Conservation (phyloP, 2,113 vertebrate species). For the Trochalopteron elliotii region DNA sequence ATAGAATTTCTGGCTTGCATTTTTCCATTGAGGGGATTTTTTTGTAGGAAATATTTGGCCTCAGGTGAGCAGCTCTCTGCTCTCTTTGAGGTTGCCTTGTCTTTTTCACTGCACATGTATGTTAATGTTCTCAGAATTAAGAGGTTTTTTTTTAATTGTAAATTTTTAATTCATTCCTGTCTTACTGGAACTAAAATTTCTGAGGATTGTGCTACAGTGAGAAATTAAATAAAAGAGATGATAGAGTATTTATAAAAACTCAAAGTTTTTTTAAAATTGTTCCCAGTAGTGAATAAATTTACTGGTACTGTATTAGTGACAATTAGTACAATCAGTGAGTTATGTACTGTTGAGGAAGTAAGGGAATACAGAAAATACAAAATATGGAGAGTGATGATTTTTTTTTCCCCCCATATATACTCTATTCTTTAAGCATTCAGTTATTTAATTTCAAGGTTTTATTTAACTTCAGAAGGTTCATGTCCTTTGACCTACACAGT, state of each 20-base stretch:
- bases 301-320: not conserved
- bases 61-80: not conserved
- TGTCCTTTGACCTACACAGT: not conserved
- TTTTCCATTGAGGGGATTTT: not conserved
- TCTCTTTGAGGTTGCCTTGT: not conserved
- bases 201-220: rapidly evolving
- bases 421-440: not conserved
- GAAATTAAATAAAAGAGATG: not conserved
- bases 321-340: not conserved
- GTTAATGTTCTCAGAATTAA: not conserved
- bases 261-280: not conserved
- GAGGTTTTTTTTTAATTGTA: not conserved
- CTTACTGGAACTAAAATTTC: not conserved
- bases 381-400: rapidly evolving
- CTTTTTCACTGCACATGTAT: not conserved
- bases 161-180: not conserved
- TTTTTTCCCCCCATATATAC: not conserved
- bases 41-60: not conserved
- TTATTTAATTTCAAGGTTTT: conserved; percentile 18
- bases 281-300: not conserved
- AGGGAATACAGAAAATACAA: not conserved
- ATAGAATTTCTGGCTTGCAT: not conserved
- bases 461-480: not conserved
- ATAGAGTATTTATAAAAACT: rapidly evolving
- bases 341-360: not conserved